Conservation (phyloP, 2,797 vertebrate genomes). For the Melanotaenia parkinsoni region DNA sequence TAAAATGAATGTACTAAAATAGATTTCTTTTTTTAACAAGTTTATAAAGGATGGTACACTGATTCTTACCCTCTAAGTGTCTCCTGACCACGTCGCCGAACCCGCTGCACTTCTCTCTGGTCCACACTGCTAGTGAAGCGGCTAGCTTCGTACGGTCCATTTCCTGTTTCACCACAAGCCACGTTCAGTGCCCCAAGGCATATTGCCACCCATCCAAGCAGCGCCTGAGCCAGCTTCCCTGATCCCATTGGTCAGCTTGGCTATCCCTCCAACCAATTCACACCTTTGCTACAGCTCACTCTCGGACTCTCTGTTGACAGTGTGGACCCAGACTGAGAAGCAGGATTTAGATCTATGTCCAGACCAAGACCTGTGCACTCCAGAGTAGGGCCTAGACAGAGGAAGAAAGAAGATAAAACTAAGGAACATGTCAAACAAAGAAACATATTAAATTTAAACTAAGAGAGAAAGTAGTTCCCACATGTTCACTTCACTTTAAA, state of each 20-base stretch:
- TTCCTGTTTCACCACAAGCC: conserved; percentile 75
- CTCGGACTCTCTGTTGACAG: conserved; percentile 38
- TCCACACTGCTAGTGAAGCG: conserved; percentile 81
- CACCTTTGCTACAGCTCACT: conserved; percentile 31
- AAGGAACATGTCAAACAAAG: conserved; percentile 2
- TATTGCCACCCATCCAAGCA: conserved; percentile 87
- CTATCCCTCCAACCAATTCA: conserved; percentile 57
- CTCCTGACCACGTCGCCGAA: conserved; percentile 91
- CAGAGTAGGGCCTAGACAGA: conserved; percentile 64
- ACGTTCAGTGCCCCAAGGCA: conserved; percentile 70
- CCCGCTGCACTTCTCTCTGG: conserved; percentile 85
- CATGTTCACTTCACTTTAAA: not conserved
- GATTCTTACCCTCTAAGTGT: conserved; percentile 87
- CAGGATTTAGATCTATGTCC: conserved; percentile 62
- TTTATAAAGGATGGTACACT: conserved; percentile 17
- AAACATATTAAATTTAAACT: not conserved
- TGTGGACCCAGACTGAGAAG: conserved; percentile 58
- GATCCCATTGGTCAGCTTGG: conserved; percentile 82
- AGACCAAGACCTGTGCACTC: conserved; percentile 70
- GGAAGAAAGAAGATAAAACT: conserved; percentile 36
- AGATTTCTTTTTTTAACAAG: not conserved
- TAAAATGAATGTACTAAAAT: not conserved
- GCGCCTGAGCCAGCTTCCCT: conserved; percentile 82
- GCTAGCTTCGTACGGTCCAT: conserved; percentile 83
- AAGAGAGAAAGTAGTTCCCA: not conserved